Evolutionary conservation across 2,113 vertebrate species (phyloP).

Genomic region (Triplophysa rosa): DNA sequence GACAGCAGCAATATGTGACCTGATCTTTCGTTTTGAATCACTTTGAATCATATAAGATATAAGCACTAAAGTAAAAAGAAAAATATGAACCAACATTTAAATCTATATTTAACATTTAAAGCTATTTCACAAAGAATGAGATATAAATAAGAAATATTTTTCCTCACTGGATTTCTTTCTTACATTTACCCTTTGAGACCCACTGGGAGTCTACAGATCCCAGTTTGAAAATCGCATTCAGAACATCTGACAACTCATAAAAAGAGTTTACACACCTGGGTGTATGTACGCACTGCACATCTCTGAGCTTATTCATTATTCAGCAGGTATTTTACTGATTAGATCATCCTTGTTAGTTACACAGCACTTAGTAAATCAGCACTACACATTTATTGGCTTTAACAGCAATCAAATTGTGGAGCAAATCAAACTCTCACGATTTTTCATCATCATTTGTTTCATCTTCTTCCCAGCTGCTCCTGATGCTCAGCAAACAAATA

Average conservation of each 20-base stretch:
- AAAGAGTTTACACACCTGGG: slow-evolving; percentile 49
- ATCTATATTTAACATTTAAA: too few relatives aligned
- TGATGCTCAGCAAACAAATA: slow-evolving; percentile 72
- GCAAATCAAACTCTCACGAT: not conserved
- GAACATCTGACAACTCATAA: not conserved
- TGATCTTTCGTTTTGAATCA: too few relatives aligned
- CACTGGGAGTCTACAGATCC: too few relatives aligned
- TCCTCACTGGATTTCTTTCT: too few relatives aligned
- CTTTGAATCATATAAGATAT: too few relatives aligned
- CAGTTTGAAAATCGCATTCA: not conserved
- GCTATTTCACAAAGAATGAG: too few relatives aligned
- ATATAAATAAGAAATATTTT: too few relatives aligned
- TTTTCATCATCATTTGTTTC: slow-evolving; percentile 49
- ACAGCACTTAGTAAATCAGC: slow-evolving; percentile 11
- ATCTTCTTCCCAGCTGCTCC: slow-evolving; percentile 69
- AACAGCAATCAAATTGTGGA: slow-evolving; percentile 21
- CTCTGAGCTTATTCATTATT: slow-evolving; percentile 53
- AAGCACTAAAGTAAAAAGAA: too few relatives aligned
- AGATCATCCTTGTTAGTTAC: slow-evolving; percentile 14
- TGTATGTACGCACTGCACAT: slow-evolving; percentile 45
- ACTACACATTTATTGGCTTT: slow-evolving; percentile 15
- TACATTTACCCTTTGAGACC: too few relatives aligned
- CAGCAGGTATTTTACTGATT: slow-evolving; percentile 16
- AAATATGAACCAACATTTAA: too few relatives aligned
- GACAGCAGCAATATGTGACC: too few relatives aligned